Evolutionary conservation across 2,888 invertebrate species (phyloP), one percentile per base, ranked within the genome.

Genomic region (Xanthorhoe designata): DNA sequence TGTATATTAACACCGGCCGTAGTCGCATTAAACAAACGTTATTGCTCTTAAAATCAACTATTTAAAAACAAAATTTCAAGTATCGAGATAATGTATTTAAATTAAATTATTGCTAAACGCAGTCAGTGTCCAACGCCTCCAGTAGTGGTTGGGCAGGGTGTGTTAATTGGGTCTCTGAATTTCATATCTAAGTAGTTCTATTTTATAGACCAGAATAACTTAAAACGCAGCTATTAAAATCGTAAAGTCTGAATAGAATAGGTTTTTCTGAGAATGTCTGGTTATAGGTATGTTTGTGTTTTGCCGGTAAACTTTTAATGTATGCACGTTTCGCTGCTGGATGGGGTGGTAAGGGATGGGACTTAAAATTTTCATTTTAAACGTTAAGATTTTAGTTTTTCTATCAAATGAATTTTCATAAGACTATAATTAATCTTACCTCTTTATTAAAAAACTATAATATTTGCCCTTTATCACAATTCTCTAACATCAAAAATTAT

Each of bases 241-340:
- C 54, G 55, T 55, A 64, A 64, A 54, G 35, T 64, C 18, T 62
- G 61, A 66, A 73, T 68, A 69, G 58, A 71, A 70, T 70, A 67
- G 64, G 57, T 68, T 74, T 78, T 77, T 70, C 58, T 60, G 19
- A 73, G 69, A 73, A 75, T 73, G 78, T 79, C 81, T 78, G 73
- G 76, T 79, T 81, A 79, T 83, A 59, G 59, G 51, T 64, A 86
- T 88, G 84, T 88, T 86, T 83, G 86, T 88, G 83, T 87, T 88
- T 84, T 83, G 82, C 81, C 80, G 86, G 83, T 78, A 84, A 92
- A 92, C 88, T 92, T 92, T 91, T 90, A 91, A 91, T 91, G 87
- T 88, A 91, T 90, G 88, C 88, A 81, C 86, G 87, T 88, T 89
- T 87, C 82, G 78, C 82, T 70, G 74, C 79, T 82, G 84, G 86